Conservation (phyloP, 2,888 invertebrate species). For the Muscina levida region DNA sequence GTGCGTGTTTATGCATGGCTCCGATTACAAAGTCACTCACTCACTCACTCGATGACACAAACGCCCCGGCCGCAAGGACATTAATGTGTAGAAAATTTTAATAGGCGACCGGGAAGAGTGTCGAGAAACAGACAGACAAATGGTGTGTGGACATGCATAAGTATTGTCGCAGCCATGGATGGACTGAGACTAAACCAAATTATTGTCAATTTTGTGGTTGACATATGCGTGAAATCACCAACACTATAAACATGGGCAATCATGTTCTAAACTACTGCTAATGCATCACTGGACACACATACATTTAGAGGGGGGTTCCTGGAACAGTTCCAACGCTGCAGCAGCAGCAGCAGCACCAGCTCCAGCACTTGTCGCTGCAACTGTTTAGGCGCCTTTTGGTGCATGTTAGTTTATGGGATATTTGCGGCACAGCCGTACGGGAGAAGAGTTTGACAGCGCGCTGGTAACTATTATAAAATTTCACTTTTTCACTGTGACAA, state of each 20-base stretch:
- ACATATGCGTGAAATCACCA: slow-evolving; percentile 66
- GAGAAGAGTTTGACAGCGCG: neutral
- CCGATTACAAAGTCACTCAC: slow-evolving; percentile 8
- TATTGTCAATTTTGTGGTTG: slow-evolving; percentile 66
- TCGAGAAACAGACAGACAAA: neutral
- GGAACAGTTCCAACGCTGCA: neutral
- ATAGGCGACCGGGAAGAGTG: too few relatives aligned
- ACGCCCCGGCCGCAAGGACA: too few relatives aligned
- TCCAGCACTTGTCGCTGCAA: slow-evolving; percentile 1
- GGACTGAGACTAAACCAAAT: slow-evolving; percentile 59
- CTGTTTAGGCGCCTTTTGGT: neutral
- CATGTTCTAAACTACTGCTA: slow-evolving; percentile 55
- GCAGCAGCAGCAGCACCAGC: neutral
- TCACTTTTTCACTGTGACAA: slow-evolving; percentile 44
- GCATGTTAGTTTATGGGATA: slow-evolving; percentile 20
- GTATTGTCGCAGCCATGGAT: slow-evolving; percentile 5
- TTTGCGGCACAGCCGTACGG: slow-evolving; percentile 30
- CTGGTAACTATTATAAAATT: slow-evolving; percentile 57
- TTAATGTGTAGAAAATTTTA: too few relatives aligned
- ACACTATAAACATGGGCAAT: slow-evolving; percentile 57
- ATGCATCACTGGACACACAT: slow-evolving; percentile 51
- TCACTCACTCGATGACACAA: too few relatives aligned
- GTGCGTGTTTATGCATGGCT: neutral
- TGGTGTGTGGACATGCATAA: neutral
- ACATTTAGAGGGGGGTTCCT: neutral